Percentiles rank a stretch among this genome's conserved stretches.
These are phyloP conservation scores for Oncopeltus fasciatus DNA, from an alignment of 1,140 invertebrate genomes.

Conservation along the genomic window DNA sequence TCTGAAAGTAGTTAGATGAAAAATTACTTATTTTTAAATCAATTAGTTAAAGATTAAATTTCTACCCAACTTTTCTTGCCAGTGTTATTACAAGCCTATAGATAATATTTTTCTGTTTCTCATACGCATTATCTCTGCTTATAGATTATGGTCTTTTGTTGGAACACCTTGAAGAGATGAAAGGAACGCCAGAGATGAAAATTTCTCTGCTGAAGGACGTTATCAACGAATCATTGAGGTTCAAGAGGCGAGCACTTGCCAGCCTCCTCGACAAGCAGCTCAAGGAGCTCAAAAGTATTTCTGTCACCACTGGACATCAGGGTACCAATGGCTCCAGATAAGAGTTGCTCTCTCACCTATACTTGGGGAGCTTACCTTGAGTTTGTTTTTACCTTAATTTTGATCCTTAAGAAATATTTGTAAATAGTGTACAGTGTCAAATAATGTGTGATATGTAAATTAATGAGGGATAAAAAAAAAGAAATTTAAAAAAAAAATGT, in stretches of 20 bases:
- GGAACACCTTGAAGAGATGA: constrained; percentile 50
- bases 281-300: constrained; percentile 3
- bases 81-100: too few species aligned
- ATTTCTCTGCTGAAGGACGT: constrained; percentile 55
- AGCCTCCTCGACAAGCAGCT: constrained; percentile 32
- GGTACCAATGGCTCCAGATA: constrained; percentile 18
- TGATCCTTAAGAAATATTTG: not conserved
- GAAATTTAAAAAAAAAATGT: not conserved
- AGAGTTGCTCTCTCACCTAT: too few species aligned
- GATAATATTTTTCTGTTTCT: too few species aligned
- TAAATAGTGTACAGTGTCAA: constrained; percentile 6
- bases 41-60: not conserved
- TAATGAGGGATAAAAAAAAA: not conserved
- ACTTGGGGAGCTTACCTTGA: too few species aligned
- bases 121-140: too few species aligned
- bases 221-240: constrained; percentile 61
- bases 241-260: constrained; percentile 62
- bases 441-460: constrained; percentile 2
- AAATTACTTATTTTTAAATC: not conserved
- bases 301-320: not conserved
- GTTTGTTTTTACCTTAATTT: not conserved
- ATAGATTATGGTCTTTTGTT: constrained; percentile 57
- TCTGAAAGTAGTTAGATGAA: too few species aligned
- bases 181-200: constrained; percentile 52
- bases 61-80: too few species aligned